These are phyloP conservation scores for Brenthis ino DNA, from an alignment of 2,888 invertebrate species.

Conservation along the genomic window DNA sequence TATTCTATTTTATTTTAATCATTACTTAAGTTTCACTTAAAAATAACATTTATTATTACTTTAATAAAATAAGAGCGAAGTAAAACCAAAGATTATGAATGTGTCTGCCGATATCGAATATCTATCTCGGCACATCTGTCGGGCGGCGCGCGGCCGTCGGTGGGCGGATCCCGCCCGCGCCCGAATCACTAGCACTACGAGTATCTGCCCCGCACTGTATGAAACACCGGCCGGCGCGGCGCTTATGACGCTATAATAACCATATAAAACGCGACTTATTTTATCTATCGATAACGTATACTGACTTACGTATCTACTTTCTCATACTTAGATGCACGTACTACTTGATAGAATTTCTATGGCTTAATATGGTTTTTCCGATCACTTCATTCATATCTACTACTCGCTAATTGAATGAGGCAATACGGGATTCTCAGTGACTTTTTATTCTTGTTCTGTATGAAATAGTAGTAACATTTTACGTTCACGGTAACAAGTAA, in stretches of 20 bases:
- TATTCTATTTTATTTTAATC: too few relatives aligned
- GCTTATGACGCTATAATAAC: conserved; percentile 82
- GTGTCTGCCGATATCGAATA: conserved; percentile 81
- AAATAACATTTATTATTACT: conserved; percentile 53
- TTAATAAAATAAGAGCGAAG: conserved; percentile 76
- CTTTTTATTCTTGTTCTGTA: conserved; percentile 56
- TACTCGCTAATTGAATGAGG: conserved; percentile 38
- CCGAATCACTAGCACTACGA: conserved; percentile 69
- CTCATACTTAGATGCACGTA: not conserved
- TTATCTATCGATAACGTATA: conserved; percentile 80
- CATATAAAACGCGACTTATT: conserved; percentile 82
- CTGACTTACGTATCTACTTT: conserved; percentile 60
- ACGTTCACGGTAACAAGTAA: conserved; percentile 69
- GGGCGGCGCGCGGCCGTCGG: conserved; percentile 76
- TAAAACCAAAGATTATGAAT: conserved; percentile 79
- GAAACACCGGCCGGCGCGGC: conserved; percentile 79
- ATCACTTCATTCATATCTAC: conserved; percentile 33
- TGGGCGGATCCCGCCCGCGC: conserved; percentile 56
- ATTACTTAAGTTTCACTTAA: too few relatives aligned
- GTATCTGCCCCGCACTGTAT: conserved; percentile 77
- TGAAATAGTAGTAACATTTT: conserved; percentile 66
- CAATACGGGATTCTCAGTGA: conserved; percentile 46
- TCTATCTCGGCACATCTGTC: conserved; percentile 79
- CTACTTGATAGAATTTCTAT: conserved; percentile 48
- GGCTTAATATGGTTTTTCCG: conserved; percentile 49